Percentiles rank a stretch among this genome's conserved stretches.
These are phyloP conservation scores for Fragum whitleyi DNA, from an alignment of 2,888 invertebrate species.

Conservation along the genomic window DNA sequence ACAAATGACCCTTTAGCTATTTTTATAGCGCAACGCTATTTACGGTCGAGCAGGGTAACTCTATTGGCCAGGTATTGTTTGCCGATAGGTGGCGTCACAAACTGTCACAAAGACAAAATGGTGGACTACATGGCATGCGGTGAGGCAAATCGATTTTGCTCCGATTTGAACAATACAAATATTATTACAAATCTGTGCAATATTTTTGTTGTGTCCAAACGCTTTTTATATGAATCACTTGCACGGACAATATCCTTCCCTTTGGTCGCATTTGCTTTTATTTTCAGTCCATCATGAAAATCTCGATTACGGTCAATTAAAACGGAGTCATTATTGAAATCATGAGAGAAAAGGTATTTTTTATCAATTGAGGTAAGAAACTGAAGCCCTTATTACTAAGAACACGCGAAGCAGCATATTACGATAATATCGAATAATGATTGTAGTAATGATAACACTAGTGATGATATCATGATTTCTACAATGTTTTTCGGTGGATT, in stretches of 20 bases:
- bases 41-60: conserved; percentile 20
- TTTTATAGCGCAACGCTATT: conserved; percentile 25
- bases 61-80: conserved; percentile 21
- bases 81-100: conserved; percentile 23
- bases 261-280: not conserved
- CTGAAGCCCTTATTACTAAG: too few species aligned
- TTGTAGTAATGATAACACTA: too few species aligned
- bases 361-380: too few species aligned
- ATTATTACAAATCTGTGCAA: conserved; percentile 34
- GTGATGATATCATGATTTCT: too few species aligned
- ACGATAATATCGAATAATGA: too few species aligned
- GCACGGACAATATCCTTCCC: not conserved
- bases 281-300: too few species aligned
- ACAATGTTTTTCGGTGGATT: too few species aligned
- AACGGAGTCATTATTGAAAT: too few species aligned
- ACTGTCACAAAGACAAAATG: conserved; percentile 32
- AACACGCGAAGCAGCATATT: too few species aligned
- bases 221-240: conserved; percentile 13
- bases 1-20: conserved; percentile 10
- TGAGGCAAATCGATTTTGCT: conserved; percentile 44
- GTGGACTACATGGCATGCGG: conserved; percentile 34
- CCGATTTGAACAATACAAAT: conserved; percentile 35
- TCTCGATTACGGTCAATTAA: not conserved
- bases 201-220: conserved; percentile 36
- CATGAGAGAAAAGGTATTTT: too few species aligned